Percentiles rank a stretch among this genome's conserved stretches.
These are phyloP conservation scores for Brachylomia viminalis DNA, from an alignment of 2,888 invertebrate species.

Conservation along the genomic window DNA sequence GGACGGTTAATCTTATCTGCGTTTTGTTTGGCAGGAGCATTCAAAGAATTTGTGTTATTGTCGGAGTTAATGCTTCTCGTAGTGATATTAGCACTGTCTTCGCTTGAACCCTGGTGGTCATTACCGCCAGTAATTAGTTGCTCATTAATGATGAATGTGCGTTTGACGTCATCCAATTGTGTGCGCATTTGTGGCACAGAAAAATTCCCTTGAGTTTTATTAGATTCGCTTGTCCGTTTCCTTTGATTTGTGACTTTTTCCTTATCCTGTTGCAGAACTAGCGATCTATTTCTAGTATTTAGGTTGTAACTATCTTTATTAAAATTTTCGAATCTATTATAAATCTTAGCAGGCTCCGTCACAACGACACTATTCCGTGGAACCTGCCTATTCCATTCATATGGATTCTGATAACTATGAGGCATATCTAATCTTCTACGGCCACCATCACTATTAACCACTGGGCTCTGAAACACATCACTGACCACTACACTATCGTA, in stretches of 20 bases:
- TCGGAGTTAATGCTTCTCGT: slow-evolving; percentile 19
- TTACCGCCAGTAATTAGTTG: slow-evolving; percentile 33
- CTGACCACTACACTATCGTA: slow-evolving; percentile 35
- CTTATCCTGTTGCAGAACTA: neutral
- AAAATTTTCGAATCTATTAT: slow-evolving; percentile 20
- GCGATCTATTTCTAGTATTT: neutral
- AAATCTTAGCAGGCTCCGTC: slow-evolving; percentile 24
- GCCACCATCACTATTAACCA: neutral
- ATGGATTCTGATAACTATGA: slow-evolving; percentile 16
- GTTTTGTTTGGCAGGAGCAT: slow-evolving; percentile 10
- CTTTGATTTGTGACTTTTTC: neutral
- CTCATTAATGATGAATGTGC: slow-evolving; percentile 22
- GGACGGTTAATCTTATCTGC: slow-evolving; percentile 15
- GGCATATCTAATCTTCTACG: slow-evolving; percentile 21
- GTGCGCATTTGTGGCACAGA: slow-evolving; percentile 23
- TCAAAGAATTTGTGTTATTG: slow-evolving; percentile 30
- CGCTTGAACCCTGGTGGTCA: neutral
- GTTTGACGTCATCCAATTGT: slow-evolving; percentile 49
- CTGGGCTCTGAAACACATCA: slow-evolving; percentile 30
- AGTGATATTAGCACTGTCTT: slow-evolving; percentile 26
- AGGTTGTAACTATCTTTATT: neutral
- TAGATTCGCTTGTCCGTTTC: slow-evolving; percentile 12
- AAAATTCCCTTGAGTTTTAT: slow-evolving; percentile 2
- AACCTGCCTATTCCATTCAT: slow-evolving; percentile 30
- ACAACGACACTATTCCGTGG: slow-evolving; percentile 18